A percentile compares a stretch with the other conserved stretches of the same genome.
phyloP scores from a whole-genome alignment of 92 coral and sea anemone genomes.

The Zoanthus gigantus region DNA sequence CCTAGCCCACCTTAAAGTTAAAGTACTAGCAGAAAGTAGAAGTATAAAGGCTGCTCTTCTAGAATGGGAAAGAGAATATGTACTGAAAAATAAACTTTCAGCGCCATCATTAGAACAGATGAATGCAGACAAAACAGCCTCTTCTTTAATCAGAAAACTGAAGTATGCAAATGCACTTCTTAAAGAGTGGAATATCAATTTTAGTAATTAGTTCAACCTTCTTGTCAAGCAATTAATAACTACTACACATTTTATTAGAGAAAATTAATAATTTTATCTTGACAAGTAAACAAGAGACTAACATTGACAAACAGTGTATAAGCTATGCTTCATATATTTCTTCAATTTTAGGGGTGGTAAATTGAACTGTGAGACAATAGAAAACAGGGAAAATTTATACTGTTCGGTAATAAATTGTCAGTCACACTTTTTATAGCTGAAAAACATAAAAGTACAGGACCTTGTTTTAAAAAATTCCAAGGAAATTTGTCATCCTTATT shows the following conservation, averaged over 20 bases:
- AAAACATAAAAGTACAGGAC: neutral
- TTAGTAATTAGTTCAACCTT: neutral
- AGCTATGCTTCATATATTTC: neutral
- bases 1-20: constrained; percentile 42
- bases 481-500: neutral
- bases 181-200: constrained; percentile 33
- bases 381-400: neutral
- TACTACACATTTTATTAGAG: neutral
- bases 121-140: constrained; percentile 38
- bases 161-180: constrained; percentile 23
- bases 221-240: neutral
- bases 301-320: neutral
- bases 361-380: neutral
- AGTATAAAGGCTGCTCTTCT: constrained; percentile 36
- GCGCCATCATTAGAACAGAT: constrained; percentile 40
- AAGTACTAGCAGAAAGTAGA: constrained; percentile 39
- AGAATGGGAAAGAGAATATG: constrained; percentile 41
- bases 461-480: neutral
- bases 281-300: neutral
- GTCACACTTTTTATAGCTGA: neutral
- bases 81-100: constrained; percentile 22
- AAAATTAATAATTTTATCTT: neutral
- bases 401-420: neutral
- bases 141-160: constrained; percentile 17
- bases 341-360: neutral